Conservation (phyloP, 2,888 invertebrate genomes). For the Dryobota labecula region DNA sequence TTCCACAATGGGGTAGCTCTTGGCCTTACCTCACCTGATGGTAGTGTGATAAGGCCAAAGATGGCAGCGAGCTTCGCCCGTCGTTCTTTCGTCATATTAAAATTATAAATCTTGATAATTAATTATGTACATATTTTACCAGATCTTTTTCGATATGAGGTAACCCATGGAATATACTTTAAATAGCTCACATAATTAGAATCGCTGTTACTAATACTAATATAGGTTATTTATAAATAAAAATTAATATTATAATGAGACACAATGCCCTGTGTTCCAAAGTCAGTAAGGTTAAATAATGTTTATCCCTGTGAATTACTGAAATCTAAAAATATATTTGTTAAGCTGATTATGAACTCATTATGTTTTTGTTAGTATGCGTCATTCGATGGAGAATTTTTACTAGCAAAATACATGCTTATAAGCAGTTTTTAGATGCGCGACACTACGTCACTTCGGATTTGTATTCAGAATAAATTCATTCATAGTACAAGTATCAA, state of each 20-base stretch:
- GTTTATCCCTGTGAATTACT: conserved; percentile 19
- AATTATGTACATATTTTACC: neutral
- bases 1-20: too few relatives aligned
- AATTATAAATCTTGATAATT: neutral
- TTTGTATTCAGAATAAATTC: conserved; percentile 11
- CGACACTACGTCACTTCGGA: conserved; percentile 1
- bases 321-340: conserved; percentile 35
- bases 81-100: neutral
- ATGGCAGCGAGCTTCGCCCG: too few relatives aligned
- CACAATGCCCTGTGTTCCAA: conserved; percentile 22
- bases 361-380: conserved; percentile 42
- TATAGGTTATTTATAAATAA: conserved; percentile 6
- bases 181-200: conserved; percentile 47
- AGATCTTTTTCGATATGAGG: neutral
- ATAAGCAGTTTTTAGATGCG: neutral
- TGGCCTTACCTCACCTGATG: too few relatives aligned
- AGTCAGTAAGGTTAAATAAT: conserved; percentile 44
- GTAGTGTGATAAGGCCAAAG: too few relatives aligned
- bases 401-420: neutral
- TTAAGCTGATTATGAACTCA: conserved; percentile 22
- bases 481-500: neutral
- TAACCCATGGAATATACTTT: neutral
- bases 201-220: conserved; percentile 20
- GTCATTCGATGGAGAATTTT: conserved; percentile 42
- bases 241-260: conserved; percentile 19